Conservation (phyloP, 2,797 vertebrate genomes). For the Chloroceryle inda region DNA sequence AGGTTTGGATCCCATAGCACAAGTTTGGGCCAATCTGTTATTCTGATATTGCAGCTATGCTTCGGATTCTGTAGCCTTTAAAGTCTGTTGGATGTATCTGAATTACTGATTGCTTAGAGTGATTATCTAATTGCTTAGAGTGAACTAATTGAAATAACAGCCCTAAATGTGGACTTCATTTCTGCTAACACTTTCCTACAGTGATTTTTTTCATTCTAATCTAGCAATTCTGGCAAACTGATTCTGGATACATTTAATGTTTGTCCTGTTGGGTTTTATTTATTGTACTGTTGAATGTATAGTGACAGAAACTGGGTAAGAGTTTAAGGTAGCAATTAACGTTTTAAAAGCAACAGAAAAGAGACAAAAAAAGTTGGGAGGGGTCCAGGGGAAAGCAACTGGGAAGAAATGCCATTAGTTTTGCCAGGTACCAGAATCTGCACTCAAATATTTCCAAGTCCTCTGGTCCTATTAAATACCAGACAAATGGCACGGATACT, state of each 20-base stretch:
- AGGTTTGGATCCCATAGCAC: neutral
- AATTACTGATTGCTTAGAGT: conserved; percentile 14
- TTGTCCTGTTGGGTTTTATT: neutral
- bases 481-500: neutral
- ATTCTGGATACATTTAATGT: neutral
- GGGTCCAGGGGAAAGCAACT: neutral
- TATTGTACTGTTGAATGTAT: neutral
- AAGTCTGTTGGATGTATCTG: neutral
- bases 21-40: neutral
- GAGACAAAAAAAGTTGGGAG: neutral
- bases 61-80: neutral
- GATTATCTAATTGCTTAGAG: conserved; percentile 24
- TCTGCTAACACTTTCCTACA: neutral
- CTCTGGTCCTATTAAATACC: conserved; percentile 6
- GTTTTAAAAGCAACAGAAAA: neutral
- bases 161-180: neutral
- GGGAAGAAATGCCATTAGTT: neutral
- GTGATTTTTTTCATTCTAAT: conserved; percentile 19
- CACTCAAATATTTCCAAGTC: conserved; percentile 10
- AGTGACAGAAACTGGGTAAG: neutral
- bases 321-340: neutral
- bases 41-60: neutral
- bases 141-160: conserved; percentile 15
- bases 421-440: neutral
- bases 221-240: neutral